Base-by-base conservation (phyloP, 2,797 vertebrate genomes). In the Peromyscus melanophrys region DNA sequence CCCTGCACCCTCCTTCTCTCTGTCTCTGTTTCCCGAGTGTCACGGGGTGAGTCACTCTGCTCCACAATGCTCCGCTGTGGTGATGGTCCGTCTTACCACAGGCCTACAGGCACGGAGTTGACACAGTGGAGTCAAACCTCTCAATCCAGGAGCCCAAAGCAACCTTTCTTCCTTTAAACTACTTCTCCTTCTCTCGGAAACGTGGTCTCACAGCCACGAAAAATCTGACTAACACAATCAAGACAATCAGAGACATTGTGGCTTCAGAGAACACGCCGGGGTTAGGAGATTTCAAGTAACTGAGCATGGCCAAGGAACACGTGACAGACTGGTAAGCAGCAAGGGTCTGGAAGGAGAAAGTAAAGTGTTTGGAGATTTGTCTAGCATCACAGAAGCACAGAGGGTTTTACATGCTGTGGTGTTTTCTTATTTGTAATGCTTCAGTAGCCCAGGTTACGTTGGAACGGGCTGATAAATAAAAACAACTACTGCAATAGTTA, bases 271-370 rank as follows among this genome's bases (percentile, higher is more conserved):
- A 4, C 1, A 12, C 1, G 0, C 25, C 25, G 40, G n/a, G 52
- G 57, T 31, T 27, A 21, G 37, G 27, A 43, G 9, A 55, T 73
- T 40, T 57, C 67, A 88, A 59, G n/a, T 43, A 13, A 88, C 2
- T 31, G 25, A 57, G 10, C 86, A 88, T 29, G n/a, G 17, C n/a
- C 25, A 23, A 59, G 71, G n/a, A 59, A 43, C 9, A 31, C 0
- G 0, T 31, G 21, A 43, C 52, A 19, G 69, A 43, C 27, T 43
- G 27, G 17, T 11, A 43, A 11, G 67, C 37, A 14, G 0, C 17
- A 37, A 89, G 29, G 67, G 7, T 46, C 57, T 61, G 6, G 37
- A 75, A 61, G 27, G 6, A 46, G 37, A 49, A 49, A 63, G 25
- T 13, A 40, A 59, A 77, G 40, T 61, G 7, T 40, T n/a, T 40